phyloP scores from a whole-genome alignment of 2,797 vertebrate genomes.

The Cynopterus sphinx region DNA sequence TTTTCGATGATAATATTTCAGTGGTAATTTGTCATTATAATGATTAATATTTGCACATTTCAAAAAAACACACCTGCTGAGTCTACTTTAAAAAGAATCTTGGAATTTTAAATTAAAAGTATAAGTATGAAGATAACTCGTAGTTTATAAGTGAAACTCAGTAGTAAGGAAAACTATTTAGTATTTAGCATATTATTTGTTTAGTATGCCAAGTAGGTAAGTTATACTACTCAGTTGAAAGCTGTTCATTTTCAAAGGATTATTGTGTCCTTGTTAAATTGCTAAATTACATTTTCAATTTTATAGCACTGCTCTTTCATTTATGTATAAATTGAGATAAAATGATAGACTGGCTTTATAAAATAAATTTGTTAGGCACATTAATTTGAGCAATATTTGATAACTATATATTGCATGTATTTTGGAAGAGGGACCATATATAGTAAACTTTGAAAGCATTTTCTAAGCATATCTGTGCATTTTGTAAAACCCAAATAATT shows the following conservation, averaged over 20 bases:
- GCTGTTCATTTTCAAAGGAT: constrained; percentile 75
- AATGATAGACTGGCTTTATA: constrained; percentile 65
- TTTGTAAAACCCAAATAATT: constrained; percentile 56
- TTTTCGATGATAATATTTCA: constrained; percentile 53
- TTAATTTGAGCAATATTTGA: constrained; percentile 75
- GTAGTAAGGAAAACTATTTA: constrained; percentile 54
- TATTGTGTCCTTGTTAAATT: constrained; percentile 74
- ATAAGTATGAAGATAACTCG: constrained; percentile 56
- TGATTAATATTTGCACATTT: constrained; percentile 29
- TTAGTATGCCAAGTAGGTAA: constrained; percentile 61
- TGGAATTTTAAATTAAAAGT: constrained; percentile 43
- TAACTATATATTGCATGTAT: not conserved
- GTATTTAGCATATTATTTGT: constrained; percentile 48
- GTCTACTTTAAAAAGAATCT: not conserved
- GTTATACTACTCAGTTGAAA: constrained; percentile 70
- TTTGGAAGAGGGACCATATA: constrained; percentile 68
- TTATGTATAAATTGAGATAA: constrained; percentile 75
- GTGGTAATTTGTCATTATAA: constrained; percentile 12
- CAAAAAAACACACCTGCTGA: not conserved
- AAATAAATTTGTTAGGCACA: constrained; percentile 65
- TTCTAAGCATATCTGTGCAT: constrained; percentile 27
- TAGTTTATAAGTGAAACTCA: constrained; percentile 72
- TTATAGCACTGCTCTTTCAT: constrained; percentile 77
- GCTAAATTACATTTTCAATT: constrained; percentile 76
- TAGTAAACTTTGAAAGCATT: constrained; percentile 73